Base-by-base conservation (phyloP, 2,113 vertebrate species). In the Gallinago media region DNA sequence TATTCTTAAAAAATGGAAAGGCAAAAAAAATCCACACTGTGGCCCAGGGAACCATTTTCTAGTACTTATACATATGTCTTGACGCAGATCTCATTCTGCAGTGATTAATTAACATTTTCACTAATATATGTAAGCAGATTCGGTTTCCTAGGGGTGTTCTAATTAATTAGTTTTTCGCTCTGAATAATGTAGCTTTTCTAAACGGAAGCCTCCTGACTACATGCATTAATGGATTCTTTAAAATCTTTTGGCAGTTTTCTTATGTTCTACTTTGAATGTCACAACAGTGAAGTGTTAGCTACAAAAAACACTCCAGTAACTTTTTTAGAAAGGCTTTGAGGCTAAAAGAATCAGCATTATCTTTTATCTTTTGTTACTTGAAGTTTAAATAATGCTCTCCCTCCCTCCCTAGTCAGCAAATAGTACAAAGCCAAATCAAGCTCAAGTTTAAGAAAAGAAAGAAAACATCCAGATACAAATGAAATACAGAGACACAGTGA, bases 101-200 rank as follows among this genome's bases (percentile, higher is more conserved):
- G 94, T 98, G 97, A 98, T 98, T 98, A 98, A 98, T 98, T 98
- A 98, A 98, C 96, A 97, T 97, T 97, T 96, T 95, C 95, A 95
- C 92, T 91, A 97, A 98, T 96, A 90, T 94, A 96, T 95, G 97
- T 97, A 98, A 97, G 97, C 95, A 98, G 96, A 96, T 94, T 97
- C 95, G 75, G 88, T 90, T 92, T 98, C 98, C 97, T 98, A 92
- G 96, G 97, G 97, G 96, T 25, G 74, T 97, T 97, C 89, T 98
- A 98, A 98, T 98, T 98, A 98, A 98, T 98, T 98, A 97, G 97
- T 96, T 98, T 98, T 98, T 98, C 92, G 23, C 94, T 95, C 90
- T 97, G 96, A 97, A 98, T 98, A 97, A 98, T 97, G 96, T 81
- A 91, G 85, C 94, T 98, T 97, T 98, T 96, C 88, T 94, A 97